Evolutionary conservation across 2,888 invertebrate genomes (phyloP).

Genomic region (Ganaspis brasiliensis): DNA sequence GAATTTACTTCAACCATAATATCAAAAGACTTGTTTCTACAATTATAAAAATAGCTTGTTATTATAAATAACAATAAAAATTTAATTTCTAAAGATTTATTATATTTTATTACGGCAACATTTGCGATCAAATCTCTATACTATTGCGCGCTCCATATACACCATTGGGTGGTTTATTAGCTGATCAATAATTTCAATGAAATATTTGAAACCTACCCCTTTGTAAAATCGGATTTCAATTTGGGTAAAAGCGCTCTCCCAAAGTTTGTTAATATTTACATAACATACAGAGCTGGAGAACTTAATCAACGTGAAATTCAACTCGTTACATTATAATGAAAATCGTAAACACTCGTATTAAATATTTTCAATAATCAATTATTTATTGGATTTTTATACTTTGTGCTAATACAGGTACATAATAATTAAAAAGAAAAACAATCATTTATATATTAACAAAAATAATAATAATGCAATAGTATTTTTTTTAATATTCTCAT

Average conservation of each 20-base stretch:
- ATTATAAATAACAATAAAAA: too few species aligned
- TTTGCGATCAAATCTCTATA: background rate
- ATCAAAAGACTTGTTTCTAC: background rate
- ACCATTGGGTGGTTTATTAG: constrained; percentile 1
- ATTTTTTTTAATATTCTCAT: too few species aligned
- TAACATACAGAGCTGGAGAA: background rate
- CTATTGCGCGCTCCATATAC: background rate
- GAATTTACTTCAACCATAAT: background rate
- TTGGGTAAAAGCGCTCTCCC: background rate
- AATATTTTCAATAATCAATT: background rate
- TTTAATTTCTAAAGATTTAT: too few species aligned
- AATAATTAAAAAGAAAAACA: too few species aligned
- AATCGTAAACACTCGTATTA: constrained; percentile 2
- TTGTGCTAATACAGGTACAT: too few species aligned
- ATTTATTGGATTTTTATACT: background rate
- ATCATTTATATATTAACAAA: too few species aligned
- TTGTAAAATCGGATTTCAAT: constrained; percentile 10
- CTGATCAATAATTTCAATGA: constrained; percentile 5
- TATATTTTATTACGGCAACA: background rate
- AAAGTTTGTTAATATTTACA: constrained; percentile 13
- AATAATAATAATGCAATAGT: too few species aligned
- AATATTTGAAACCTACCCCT: constrained; percentile 9
- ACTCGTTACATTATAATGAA: constrained; percentile 7
- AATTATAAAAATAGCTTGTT: too few species aligned
- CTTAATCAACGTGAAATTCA: constrained; percentile 7